Percentiles rank a stretch among this genome's conserved stretches.
These are phyloP conservation scores for Pomatorhinus ruficollis DNA, from an alignment of 2,113 vertebrate genomes.

Conservation along the genomic window DNA sequence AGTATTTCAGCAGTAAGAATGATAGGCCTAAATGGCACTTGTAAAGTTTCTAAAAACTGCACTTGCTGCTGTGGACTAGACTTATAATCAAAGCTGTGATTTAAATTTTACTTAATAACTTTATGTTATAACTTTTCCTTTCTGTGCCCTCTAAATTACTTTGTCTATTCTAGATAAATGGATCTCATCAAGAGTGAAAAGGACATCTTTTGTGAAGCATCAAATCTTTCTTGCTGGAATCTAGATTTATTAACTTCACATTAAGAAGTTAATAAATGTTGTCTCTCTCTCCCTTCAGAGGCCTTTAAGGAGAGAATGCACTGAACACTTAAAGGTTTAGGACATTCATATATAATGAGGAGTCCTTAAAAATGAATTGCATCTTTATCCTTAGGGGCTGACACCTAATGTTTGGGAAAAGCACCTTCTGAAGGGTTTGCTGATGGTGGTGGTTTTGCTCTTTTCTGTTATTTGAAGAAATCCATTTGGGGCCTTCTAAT, in stretches of 20 bases:
- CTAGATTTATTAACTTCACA: slow-evolving; percentile 26
- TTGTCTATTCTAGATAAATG: slow-evolving; percentile 28
- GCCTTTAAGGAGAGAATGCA: not conserved
- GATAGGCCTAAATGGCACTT: not conserved
- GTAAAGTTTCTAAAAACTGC: not conserved
- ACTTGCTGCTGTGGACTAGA: not conserved
- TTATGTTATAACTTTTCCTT: slow-evolving; percentile 5
- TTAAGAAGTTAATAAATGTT: slow-evolving; percentile 8
- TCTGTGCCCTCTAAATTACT: slow-evolving; percentile 20
- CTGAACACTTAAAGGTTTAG: not conserved
- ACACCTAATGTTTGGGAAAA: not conserved
- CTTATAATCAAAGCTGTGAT: not conserved
- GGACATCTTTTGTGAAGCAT: slow-evolving; percentile 22
- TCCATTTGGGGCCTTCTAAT: not conserved
- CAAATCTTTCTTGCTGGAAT: not conserved
- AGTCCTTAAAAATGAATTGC: not conserved
- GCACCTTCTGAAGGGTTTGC: not conserved
- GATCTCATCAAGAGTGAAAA: slow-evolving; percentile 18
- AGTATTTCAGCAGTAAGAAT: not conserved
- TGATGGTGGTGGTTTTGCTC: not conserved
- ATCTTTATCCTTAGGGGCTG: not conserved
- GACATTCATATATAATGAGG: not conserved
- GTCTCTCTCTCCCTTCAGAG: not conserved
- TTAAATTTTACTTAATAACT: slow-evolving; percentile 23
- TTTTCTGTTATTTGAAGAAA: not conserved